Conservation (phyloP, 2,888 invertebrate species). For the Esperia sulphurella region DNA sequence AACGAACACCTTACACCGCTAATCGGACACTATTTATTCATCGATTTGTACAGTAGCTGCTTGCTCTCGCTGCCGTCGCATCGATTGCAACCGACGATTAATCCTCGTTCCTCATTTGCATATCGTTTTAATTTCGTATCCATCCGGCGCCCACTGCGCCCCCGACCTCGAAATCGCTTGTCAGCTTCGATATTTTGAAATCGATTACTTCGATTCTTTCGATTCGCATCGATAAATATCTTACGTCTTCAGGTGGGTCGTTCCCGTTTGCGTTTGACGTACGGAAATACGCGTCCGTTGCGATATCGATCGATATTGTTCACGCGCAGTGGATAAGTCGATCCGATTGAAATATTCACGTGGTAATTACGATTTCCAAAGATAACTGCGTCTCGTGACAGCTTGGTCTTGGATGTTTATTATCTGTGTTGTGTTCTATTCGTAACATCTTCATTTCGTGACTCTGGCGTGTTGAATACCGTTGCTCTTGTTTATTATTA, state of each 20-base stretch:
- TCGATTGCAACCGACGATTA: slow-evolving; percentile 67
- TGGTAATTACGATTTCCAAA: slow-evolving; percentile 65
- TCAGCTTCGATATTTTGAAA: slow-evolving; percentile 67
- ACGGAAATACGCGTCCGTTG: slow-evolving; percentile 57
- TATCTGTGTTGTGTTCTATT: slow-evolving; percentile 45
- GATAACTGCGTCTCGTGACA: slow-evolving; percentile 51
- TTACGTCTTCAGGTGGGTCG: slow-evolving; percentile 51
- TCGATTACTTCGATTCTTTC: slow-evolving; percentile 65
- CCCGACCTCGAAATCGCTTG: slow-evolving; percentile 64
- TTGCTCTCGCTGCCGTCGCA: slow-evolving; percentile 56
- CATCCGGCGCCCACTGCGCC: slow-evolving; percentile 69
- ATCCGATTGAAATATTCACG: slow-evolving; percentile 72
- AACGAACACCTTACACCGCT: slow-evolving; percentile 57
- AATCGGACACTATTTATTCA: slow-evolving; percentile 70
- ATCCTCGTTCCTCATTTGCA: slow-evolving; percentile 68
- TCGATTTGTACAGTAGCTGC: slow-evolving; percentile 68
- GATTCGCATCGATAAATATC: slow-evolving; percentile 52
- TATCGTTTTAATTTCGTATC: slow-evolving; percentile 73
- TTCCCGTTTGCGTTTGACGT: slow-evolving; percentile 48
- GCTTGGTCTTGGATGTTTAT: slow-evolving; percentile 46
- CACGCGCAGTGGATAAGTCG: slow-evolving; percentile 60
- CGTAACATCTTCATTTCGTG: slow-evolving; percentile 48
- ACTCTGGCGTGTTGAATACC: slow-evolving; percentile 40
- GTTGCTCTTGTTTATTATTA: slow-evolving; percentile 42
- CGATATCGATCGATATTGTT: slow-evolving; percentile 65